phyloP scores from a whole-genome alignment of 2,888 invertebrate genomes.

The Ectropis crepuscularia region DNA sequence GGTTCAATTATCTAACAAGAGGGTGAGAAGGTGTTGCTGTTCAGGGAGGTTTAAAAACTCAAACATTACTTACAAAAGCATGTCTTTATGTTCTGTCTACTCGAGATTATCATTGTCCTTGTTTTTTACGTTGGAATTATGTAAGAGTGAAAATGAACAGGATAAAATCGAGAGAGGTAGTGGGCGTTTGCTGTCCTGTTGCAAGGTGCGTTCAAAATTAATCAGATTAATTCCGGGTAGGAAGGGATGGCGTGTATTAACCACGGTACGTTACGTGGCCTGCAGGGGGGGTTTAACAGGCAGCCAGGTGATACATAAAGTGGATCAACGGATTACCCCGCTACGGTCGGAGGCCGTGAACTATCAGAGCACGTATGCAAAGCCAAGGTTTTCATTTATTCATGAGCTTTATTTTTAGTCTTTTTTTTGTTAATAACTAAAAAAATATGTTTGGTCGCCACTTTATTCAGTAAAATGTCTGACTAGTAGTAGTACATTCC shows the following conservation, averaged over 20 bases:
- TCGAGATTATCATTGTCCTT: no score
- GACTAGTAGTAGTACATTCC: no score
- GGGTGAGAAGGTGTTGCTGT: constrained; percentile 59
- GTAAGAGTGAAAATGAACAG: no score
- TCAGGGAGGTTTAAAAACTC: constrained; percentile 57
- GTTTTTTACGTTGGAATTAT: no score
- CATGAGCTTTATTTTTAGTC: no score
- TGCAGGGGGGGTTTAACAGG: constrained; percentile 33
- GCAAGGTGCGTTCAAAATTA: constrained; percentile 70
- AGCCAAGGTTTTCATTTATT: background rate
- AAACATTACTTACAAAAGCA: constrained; percentile 75
- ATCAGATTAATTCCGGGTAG: constrained; percentile 71
- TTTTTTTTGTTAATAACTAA: no score
- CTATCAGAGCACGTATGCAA: constrained; percentile 23
- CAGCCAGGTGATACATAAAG: constrained; percentile 29
- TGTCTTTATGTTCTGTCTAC: constrained; percentile 50
- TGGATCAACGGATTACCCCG: constrained; percentile 29
- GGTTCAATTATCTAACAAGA: constrained; percentile 60
- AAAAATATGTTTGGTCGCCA: no score
- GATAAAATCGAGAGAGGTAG: background rate
- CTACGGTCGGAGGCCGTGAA: constrained; percentile 15
- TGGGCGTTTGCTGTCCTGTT: constrained; percentile 28
- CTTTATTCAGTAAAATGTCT: no score
- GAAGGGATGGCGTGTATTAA: constrained; percentile 42
- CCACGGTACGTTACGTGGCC: constrained; percentile 36